Evolutionary conservation across 2,113 vertebrate species (phyloP), one percentile per base, ranked within the genome.

Genomic region (Clarias batrachus): DNA sequence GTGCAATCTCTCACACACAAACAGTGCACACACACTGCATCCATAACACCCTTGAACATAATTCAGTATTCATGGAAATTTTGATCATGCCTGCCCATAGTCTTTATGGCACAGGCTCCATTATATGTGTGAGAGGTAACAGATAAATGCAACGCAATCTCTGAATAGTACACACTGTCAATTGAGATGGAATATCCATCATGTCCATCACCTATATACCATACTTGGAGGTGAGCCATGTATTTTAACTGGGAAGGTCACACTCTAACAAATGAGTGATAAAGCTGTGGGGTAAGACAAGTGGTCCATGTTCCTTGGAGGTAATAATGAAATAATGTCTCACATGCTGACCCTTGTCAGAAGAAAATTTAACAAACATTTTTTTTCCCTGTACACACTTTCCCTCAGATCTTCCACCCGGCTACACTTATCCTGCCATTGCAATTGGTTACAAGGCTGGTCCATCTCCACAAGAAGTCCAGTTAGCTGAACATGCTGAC

Each of bases 401-500:
- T 48, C 41, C 27, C 11, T 0, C 92, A 99, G 98, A 97, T 88
- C 92, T 98, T 77, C 97, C 96, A 87, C 96, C 97, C 6, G 94
- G 96, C 66, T 96, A 96, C 87, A 90, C 92, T 83, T 97, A 95
- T 92, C 95, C 97, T 12, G 85, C 92, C 0, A 91, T 96, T 81
- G 57, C 92, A 88, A 91, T 95, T 92, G 95, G 94, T 89, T 98
- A 96, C 93, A 94, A 96, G 82, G 93, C 95, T 3, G 93, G 95
- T 77, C 95, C 95, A 41, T 94, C 95, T 57, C 93, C 95, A 85
- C 92, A 94, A 19, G 94, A 94, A 57, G 91, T 93, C 5, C 95
- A 91, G 91, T 91, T 96, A 17, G 95, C 96, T n/a, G 96, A 97
- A 88, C 96, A 96, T 56, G 94, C 93, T 0, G 94, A 94, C 89